Evolutionary conservation across 2,888 invertebrate species (phyloP).

Genomic region (Phortica okadai): DNA sequence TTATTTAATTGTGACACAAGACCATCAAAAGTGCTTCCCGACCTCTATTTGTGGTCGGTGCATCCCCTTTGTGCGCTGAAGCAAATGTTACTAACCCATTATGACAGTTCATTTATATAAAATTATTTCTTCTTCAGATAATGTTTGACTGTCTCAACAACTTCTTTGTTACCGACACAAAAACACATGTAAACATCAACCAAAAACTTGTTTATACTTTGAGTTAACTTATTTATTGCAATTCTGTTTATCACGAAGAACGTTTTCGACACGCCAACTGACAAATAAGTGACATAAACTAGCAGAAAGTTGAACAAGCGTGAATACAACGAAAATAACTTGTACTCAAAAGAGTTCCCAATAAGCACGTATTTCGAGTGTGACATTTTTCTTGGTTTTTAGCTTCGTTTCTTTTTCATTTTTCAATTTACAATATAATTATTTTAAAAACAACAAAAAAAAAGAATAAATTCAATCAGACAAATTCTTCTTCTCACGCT

Average conservation of each 20-base stretch:
- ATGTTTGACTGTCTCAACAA: too few species aligned
- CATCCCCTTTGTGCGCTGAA: too few species aligned
- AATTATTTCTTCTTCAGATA: too few species aligned
- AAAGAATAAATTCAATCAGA: too few species aligned
- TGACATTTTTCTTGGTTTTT: not conserved
- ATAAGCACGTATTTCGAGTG: not conserved
- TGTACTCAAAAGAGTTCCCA: not conserved
- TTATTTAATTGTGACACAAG: too few species aligned
- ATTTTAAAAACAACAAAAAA: too few species aligned
- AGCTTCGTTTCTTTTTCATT: not conserved
- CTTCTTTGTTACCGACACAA: not conserved
- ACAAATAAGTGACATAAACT: constrained; percentile 7
- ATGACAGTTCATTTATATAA: too few species aligned
- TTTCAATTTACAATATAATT: too few species aligned
- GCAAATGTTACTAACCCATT: too few species aligned
- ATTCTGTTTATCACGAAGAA: not conserved
- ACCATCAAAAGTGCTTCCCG: too few species aligned
- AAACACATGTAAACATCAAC: constrained; percentile 4
- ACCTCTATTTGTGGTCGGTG: too few species aligned
- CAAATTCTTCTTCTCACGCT: not conserved
- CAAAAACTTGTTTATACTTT: not conserved
- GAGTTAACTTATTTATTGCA: not conserved
- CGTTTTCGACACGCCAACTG: not conserved
- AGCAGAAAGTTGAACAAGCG: not conserved
- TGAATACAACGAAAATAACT: not conserved